Evolutionary conservation across 2,888 invertebrate genomes (phyloP), one percentile per base, ranked within the genome.

Genomic region (Drepana falcataria): DNA sequence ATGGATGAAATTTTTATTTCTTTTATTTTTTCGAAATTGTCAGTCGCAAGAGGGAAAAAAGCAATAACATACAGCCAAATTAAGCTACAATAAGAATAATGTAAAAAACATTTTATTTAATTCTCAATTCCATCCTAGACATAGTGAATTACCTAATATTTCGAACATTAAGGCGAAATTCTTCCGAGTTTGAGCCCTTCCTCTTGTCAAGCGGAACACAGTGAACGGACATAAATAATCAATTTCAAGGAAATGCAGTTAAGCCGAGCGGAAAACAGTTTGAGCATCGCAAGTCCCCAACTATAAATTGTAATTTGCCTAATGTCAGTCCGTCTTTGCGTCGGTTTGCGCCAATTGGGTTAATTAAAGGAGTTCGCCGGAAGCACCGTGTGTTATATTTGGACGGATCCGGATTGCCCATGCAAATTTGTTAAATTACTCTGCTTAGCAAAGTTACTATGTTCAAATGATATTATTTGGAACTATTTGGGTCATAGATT

Each of bases 321-420:
- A 49, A 51, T 41, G 51, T 41, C 51, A 33, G 52, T 47, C 48
- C 35, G 52, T 53, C 47, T 49, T 35, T 49, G 37, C 53, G 55
- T 52, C 56, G 54, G 55, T 54, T 59, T 52, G 48, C 57, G 54
- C 48, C 57, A 55, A 53, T 52, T 54, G 48, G 54, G 52, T 55
- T 57, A 57, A 57, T 59, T 57, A 51, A 33, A 51, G 51, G 51
- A 7, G 4, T 33, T 34, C 35, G 2, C 2, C 7, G 40, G 49
- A 40, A 9, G 44, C 44, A 9, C 6, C 44, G 44, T 44, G 44
- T 44, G 9, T 44, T 9, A 9, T 3, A 44, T 44, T 9, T 49
- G 33, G 21, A n/a, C 21, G 49, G 21, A n/a, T 35, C 21, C 37
- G n/a, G 6, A 2, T 33, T 40, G 33, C 21, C 21, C 49, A 35